Base-by-base conservation (phyloP, 2,113 vertebrate species). In the Austrofundulus limnaeus region DNA sequence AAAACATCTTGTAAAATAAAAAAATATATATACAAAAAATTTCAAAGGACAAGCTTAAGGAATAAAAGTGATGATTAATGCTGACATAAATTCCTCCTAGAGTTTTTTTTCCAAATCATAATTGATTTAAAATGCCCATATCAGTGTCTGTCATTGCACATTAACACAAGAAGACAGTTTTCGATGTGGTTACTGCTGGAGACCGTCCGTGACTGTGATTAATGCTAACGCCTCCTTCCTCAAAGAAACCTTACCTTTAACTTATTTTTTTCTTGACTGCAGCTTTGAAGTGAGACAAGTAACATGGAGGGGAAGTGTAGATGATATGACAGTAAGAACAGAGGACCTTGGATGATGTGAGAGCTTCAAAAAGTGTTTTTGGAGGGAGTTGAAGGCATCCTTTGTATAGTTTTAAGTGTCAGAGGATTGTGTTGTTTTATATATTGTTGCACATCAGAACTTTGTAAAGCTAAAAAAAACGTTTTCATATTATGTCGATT, bases 91-190 rank as follows among this genome's bases (percentile, higher is more conserved):
- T 16, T n/a, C 64, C 64, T 21, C 25, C 12, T 14, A 21, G 62
- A 77, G 58, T 16, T 9, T 61, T 16, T 9, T 61, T 70, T 41
- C 25, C 58, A 45, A 57, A 49, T 64, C 61, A 49, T 55, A 61
- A 75, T 24, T 57, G 62, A 81, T 77, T 76, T 78, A 49, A 75
- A 82, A 85, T 52, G 61, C 72, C 70, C 57, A 66, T 70, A 82
- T 75, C 70, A 76, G 62, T 21, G n/a, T 70, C 64, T 71, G 69
- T 71, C 70, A 53, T 84, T 76, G 70, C 10, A 15, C 65, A 67
- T 75, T 81, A 52, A 78, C 31, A 42, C 21, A 5, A 37, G 39
- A 13, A 46, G 31, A 76, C 61, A 38, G 17, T 66, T 48, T 79
- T 60, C 78, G 71, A 55, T 74, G 28, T 25, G 43, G 56, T 43